These are phyloP conservation scores for Ichneumoninae sp. DNA, from an alignment of 2,888 invertebrate species.

Conservation along the genomic window DNA sequence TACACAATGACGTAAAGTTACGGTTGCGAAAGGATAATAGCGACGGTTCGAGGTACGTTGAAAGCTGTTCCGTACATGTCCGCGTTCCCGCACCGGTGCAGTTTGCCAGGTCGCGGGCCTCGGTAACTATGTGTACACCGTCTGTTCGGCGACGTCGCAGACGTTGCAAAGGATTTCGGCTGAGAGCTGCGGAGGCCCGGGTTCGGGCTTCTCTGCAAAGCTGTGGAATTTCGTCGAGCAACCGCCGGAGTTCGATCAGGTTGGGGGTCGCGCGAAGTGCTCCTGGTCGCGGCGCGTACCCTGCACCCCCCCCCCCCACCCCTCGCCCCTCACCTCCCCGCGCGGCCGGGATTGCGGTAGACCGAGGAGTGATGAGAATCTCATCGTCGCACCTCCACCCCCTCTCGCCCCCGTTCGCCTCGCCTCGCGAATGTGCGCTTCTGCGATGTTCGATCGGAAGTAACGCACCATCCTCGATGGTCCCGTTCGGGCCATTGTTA, in stretches of 20 bases:
- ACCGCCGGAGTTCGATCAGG: conserved; percentile 30
- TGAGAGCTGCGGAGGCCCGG: background rate
- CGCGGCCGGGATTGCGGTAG: conserved; percentile 43
- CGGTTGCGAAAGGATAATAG: background rate
- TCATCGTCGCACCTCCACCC: conserved; percentile 45
- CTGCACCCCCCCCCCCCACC: background rate
- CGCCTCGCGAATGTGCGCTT: conserved; percentile 45
- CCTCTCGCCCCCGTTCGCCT: background rate
- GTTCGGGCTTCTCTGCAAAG: conserved; percentile 8
- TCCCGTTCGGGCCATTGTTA: conserved; percentile 53
- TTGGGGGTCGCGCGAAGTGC: conserved; percentile 28
- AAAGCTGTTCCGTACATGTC: background rate
- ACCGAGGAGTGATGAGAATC: conserved; percentile 63
- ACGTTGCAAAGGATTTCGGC: conserved; percentile 11
- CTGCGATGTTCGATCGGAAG: conserved; percentile 50
- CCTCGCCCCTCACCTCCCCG: no score
- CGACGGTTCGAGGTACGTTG: background rate
- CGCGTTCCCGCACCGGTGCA: background rate
- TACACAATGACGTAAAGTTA: background rate
- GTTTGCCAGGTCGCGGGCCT: background rate
- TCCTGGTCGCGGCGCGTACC: conserved; percentile 9
- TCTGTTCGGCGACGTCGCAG: background rate
- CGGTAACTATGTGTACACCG: conserved; percentile 1
- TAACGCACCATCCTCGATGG: conserved; percentile 30
- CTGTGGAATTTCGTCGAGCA: conserved; percentile 21